Evolutionary conservation across 1,140 invertebrate species (phyloP).

Genomic region (Drosophila simulans): DNA sequence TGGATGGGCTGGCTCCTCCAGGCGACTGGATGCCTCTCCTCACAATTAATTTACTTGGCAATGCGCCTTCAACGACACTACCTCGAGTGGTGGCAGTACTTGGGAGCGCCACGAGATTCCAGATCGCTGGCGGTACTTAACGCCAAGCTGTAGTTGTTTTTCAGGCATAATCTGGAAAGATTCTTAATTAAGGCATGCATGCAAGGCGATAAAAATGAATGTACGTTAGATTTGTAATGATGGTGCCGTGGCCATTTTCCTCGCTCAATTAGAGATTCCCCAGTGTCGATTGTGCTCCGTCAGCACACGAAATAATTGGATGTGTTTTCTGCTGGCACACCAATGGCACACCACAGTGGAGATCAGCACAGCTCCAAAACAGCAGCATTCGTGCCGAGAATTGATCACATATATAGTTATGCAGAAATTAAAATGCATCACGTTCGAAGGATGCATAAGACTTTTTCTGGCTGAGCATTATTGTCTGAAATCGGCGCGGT

Average conservation of each 20-base stretch:
- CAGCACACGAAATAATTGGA: conserved; percentile 61
- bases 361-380: too few species aligned
- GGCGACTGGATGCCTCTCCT: conserved; percentile 69
- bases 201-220: conserved; percentile 64
- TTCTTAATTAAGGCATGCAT: conserved; percentile 58
- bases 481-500: conserved; percentile 14
- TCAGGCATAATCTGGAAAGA: conserved; percentile 46
- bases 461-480: conserved; percentile 27
- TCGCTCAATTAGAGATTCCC: conserved; percentile 59
- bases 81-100: conserved; percentile 7
- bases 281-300: conserved; percentile 51
- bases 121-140: conserved; percentile 45
- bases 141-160: conserved; percentile 36
- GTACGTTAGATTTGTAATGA: conserved; percentile 56
- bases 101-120: conserved; percentile 31
- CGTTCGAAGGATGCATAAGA: conserved; percentile 44
- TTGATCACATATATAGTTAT: conserved; percentile 38
- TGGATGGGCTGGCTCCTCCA: background rate
- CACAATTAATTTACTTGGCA: conserved; percentile 78
- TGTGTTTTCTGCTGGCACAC: conserved; percentile 8
- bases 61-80: conserved; percentile 47
- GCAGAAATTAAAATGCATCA: conserved; percentile 54
- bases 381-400: conserved; percentile 51
- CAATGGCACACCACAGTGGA: conserved; percentile 8
- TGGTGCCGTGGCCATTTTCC: conserved; percentile 51